A percentile compares a stretch with the other conserved stretches of the same genome.
These are phyloP conservation scores for Cyanistes caeruleus DNA, from an alignment of 2,113 vertebrate species.

Conservation along the genomic window DNA sequence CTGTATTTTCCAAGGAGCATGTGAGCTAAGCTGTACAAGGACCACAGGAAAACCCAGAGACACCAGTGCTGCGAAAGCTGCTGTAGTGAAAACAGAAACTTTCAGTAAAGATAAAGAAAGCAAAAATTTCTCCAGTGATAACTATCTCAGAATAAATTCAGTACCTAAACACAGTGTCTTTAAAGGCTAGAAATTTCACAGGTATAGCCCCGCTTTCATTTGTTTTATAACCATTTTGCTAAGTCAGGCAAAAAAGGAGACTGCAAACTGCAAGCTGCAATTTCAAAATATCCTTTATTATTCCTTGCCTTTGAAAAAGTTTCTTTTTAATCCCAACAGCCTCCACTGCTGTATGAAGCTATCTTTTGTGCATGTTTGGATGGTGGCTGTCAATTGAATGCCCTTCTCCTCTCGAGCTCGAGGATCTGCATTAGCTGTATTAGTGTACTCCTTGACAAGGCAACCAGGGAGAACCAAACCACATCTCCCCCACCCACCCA, in stretches of 20 bases:
- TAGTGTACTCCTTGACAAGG: slow-evolving; percentile 31
- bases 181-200: not conserved
- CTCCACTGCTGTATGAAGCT: not conserved
- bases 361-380: slow-evolving; percentile 13
- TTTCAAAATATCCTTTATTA: slow-evolving; percentile 7
- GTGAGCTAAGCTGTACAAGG: not conserved
- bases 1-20: not conserved
- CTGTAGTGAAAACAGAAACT: not conserved
- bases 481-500: slow-evolving; percentile 22
- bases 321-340: not conserved
- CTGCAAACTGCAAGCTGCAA: not conserved
- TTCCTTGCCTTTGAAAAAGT: not conserved
- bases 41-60: not conserved
- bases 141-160: not conserved
- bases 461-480: slow-evolving; percentile 34
- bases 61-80: not conserved
- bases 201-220: not conserved
- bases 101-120: not conserved
- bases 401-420: not conserved
- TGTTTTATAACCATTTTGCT: not conserved
- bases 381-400: slow-evolving; percentile 16
- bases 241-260: not conserved
- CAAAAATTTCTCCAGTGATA: not conserved
- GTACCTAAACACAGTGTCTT: not conserved
- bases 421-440: slow-evolving; percentile 39